Conservation (phyloP, 2,113 vertebrate genomes). For the Oreotrochilus melanogaster region DNA sequence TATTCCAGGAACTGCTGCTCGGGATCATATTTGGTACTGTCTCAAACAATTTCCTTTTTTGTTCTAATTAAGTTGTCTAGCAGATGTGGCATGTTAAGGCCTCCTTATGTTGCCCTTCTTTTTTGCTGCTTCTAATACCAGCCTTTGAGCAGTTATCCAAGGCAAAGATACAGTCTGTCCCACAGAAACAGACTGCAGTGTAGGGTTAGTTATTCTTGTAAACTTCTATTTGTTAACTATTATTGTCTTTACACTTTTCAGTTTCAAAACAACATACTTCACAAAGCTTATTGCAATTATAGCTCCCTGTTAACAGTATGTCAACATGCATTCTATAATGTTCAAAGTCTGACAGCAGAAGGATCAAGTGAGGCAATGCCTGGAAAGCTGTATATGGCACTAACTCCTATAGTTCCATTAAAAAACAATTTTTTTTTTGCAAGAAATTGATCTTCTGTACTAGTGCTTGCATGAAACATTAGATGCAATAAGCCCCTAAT, state of each 20-base stretch:
- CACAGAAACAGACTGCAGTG: neutral
- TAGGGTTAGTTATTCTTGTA: neutral
- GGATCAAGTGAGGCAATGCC: neutral
- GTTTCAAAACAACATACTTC: neutral
- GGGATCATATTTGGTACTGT: neutral
- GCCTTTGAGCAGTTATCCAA: neutral
- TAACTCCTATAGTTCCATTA: neutral
- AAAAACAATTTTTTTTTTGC: neutral
- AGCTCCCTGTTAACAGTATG: neutral
- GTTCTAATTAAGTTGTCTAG: conserved; percentile 12
- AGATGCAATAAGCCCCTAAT: neutral
- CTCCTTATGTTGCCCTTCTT: conserved; percentile 29
- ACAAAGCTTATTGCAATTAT: neutral
- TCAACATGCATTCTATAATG: neutral
- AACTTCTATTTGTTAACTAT: neutral
- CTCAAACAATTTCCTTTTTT: conserved; percentile 9
- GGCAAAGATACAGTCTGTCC: neutral
- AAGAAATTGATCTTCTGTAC: neutral
- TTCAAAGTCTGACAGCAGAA: neutral
- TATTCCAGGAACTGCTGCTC: conserved; percentile 4
- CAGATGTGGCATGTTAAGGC: neutral
- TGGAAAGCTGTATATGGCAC: neutral
- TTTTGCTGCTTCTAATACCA: conserved; percentile 8
- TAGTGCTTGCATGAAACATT: neutral
- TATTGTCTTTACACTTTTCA: neutral